Evolutionary conservation across 2,797 vertebrate genomes (phyloP).

Genomic region (Mormyrops boulengeri): DNA sequence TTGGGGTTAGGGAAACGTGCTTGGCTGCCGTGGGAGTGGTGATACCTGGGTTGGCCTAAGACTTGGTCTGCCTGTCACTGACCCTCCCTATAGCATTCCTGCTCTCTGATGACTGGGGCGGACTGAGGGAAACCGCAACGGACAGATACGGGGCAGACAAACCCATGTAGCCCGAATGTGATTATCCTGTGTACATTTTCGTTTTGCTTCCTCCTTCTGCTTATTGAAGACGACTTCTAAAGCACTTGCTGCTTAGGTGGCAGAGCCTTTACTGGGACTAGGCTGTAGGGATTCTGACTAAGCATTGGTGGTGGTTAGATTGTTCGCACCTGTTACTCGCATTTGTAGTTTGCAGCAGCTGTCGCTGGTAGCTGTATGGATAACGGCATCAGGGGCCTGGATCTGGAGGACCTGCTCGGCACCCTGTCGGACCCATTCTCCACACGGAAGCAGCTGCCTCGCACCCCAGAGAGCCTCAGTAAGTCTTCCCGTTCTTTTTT

Average conservation of each 20-base stretch:
- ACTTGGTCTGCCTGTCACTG: conserved; percentile 70
- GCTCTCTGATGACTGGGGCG: conserved; percentile 94
- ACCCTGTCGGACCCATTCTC: conserved; percentile 72
- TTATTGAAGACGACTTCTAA: background rate
- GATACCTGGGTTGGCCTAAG: conserved; percentile 78
- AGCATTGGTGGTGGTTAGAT: background rate
- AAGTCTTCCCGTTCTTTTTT: conserved; percentile 36
- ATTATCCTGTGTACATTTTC: background rate
- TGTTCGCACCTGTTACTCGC: background rate
- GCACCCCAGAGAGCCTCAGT: conserved; percentile 84
- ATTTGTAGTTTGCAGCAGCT: conserved; percentile 69
- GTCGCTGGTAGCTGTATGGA: conserved; percentile 49
- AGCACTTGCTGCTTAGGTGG: background rate
- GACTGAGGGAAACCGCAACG: conserved; percentile 94
- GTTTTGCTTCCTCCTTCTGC: background rate
- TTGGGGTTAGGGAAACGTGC: background rate
- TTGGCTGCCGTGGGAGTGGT: conserved; percentile 62
- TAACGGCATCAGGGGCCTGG: conserved; percentile 36
- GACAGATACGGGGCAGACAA: conserved; percentile 98
- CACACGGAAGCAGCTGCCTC: conserved; percentile 69
- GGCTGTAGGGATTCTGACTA: background rate
- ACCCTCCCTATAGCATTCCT: conserved; percentile 79
- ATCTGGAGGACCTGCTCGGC: conserved; percentile 60
- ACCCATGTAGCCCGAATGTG: background rate
- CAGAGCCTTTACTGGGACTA: background rate